A percentile compares a stretch with the other conserved stretches of the same genome.
Conservation (phyloP, 2,797 vertebrate genomes). For the Chloroceryle amazona region DNA sequence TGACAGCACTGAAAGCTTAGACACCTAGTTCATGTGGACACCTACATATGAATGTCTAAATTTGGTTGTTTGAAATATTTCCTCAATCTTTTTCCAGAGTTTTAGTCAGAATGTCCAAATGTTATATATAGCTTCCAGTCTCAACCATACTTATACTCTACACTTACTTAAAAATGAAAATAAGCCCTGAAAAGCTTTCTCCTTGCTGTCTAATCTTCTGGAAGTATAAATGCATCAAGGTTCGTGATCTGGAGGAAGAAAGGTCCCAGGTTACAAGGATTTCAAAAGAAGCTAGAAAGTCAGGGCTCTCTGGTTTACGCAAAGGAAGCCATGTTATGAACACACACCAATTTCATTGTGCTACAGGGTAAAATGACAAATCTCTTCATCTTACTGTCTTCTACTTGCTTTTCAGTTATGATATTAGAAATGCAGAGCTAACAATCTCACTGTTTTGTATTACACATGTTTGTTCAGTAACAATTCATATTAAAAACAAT, state of each 20-base stretch:
- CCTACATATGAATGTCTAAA: background rate
- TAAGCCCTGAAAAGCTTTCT: background rate
- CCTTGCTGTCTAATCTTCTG: background rate
- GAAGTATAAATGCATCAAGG: background rate
- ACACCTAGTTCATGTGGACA: background rate
- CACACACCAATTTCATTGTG: background rate
- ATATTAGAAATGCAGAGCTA: background rate
- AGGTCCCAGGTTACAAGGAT: background rate
- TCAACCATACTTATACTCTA: background rate
- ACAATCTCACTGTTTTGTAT: background rate
- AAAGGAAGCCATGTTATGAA: background rate
- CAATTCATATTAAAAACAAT: background rate
- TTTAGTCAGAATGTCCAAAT: background rate
- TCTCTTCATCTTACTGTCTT: background rate
- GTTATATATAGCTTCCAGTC: background rate
- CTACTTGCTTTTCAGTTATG: background rate
- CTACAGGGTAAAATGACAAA: background rate
- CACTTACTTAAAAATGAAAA: background rate
- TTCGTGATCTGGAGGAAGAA: background rate
- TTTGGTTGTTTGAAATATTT: background rate
- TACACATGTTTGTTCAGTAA: background rate
- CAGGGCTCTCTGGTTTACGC: background rate
- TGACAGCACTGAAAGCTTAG: background rate
- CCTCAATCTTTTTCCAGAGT: background rate
- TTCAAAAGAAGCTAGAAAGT: background rate